A percentile compares a stretch with the other conserved stretches of the same genome.
Conservation (phyloP, 2,888 invertebrate genomes). For the Heliconius ismenius region DNA sequence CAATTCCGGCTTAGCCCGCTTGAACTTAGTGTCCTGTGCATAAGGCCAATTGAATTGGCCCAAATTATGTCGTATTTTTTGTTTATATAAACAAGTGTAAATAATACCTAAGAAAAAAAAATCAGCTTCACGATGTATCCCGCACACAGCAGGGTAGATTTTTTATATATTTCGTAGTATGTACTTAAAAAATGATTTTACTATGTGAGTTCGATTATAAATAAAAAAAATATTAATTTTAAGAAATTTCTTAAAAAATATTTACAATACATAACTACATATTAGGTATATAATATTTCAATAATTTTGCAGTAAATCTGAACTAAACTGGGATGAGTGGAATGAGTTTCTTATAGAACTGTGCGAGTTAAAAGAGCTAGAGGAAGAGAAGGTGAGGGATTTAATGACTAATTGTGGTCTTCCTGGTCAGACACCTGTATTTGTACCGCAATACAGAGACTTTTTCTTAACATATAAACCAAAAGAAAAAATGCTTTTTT, state of each 20-base stretch:
- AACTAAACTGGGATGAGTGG: slow-evolving; percentile 65
- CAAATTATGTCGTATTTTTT: too few species aligned
- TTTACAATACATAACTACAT: neutral
- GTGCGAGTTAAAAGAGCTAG: slow-evolving; percentile 52
- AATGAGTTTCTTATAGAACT: slow-evolving; percentile 56
- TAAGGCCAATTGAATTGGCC: too few species aligned
- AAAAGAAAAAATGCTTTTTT: slow-evolving; percentile 53
- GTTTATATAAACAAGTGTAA: too few species aligned
- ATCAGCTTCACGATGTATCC: too few species aligned
- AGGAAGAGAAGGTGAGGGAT: slow-evolving; percentile 53
- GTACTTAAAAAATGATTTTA: too few species aligned
- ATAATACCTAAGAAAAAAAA: too few species aligned
- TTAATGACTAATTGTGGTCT: slow-evolving; percentile 64
- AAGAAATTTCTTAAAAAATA: neutral
- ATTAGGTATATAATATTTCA: neutral
- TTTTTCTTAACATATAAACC: slow-evolving; percentile 63
- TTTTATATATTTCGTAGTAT: too few species aligned
- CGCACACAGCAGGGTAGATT: too few species aligned
- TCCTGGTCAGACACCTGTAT: slow-evolving; percentile 58
- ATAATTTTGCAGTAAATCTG: slow-evolving; percentile 61
- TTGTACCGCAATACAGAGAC: slow-evolving; percentile 60
- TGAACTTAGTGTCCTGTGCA: too few species aligned
- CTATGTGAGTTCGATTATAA: too few species aligned
- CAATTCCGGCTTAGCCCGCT: too few species aligned
- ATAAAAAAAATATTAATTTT: too few species aligned